Percentiles rank a stretch among this genome's conserved stretches.
phyloP scores from a whole-genome alignment of 1,140 invertebrate genomes.

The Drosophila grimshawi region DNA sequence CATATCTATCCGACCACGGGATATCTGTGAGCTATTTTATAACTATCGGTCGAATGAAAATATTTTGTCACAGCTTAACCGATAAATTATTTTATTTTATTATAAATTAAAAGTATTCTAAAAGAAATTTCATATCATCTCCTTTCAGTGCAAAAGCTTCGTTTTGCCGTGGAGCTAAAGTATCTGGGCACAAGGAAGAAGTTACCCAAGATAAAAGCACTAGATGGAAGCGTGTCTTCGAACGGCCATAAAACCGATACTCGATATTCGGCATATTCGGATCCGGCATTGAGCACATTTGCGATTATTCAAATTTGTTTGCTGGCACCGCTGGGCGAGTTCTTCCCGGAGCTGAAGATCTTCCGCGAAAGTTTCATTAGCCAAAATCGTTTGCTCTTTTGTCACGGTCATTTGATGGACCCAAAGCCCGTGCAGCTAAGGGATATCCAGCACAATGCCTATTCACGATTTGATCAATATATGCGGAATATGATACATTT shows the following conservation, averaged over 20 bases:
- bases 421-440: not conserved
- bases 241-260: too few species aligned
- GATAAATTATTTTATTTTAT: too few species aligned
- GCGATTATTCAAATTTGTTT: constrained; percentile 64
- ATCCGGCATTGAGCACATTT: constrained; percentile 37
- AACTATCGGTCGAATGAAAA: too few species aligned
- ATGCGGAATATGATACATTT: constrained; percentile 43
- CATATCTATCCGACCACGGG: too few species aligned
- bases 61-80: too few species aligned
- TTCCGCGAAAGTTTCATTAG: constrained; percentile 55
- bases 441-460: constrained; percentile 28
- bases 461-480: constrained; percentile 51
- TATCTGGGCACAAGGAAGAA: constrained; percentile 46
- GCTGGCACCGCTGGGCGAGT: constrained; percentile 51
- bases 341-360: constrained; percentile 50
- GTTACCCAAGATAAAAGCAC: not conserved
- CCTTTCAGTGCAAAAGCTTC: constrained; percentile 50
- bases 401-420: not conserved
- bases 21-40: too few species aligned
- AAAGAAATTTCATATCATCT: not conserved
- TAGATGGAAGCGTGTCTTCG: not conserved
- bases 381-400: constrained; percentile 61
- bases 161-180: constrained; percentile 61
- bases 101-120: not conserved
- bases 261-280: not conserved